Evolutionary conservation across 2,888 invertebrate genomes (phyloP), one percentile per base, ranked within the genome.

Genomic region (Nymphalis c-album): DNA sequence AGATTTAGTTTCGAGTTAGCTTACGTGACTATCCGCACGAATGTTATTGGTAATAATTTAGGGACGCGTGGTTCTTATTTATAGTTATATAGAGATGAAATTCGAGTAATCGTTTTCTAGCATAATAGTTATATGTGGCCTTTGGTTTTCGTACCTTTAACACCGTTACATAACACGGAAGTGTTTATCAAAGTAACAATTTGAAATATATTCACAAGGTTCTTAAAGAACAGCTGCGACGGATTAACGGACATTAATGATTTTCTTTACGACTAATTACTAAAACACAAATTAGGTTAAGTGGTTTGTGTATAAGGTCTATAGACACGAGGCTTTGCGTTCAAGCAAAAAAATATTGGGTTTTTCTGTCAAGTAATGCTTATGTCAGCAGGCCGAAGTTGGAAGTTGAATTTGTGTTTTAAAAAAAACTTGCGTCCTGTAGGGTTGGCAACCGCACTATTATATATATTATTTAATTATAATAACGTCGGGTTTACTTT

Each of bases 21-120:
- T 65, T 65, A 65, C 65, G 65, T 65, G 65, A 65, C 65, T 31
- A 48, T 22, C 47, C 47, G 60, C 65, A 65, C 60, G 60, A 50
- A 20, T 22, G 20, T 31, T 35, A 47, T 22, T 46, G 17, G 10
- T 53, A 17, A n/a, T 7, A 47, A 55, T 46, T 60, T 60, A 22
- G 53, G n/a, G 46, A 53, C 60, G 10, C 31, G 35, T 60, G 20
- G 7, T 20, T 55, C 18, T 47, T 60, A 60, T 60, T 55, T 35
- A 7, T 6, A 55, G 10, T 17, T 2, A 1, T 0, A 13, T 55
- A 65, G 13, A 60, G 65, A 22, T 10, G 26, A 31, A 47, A 46
- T 53, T 60, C 5, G 26, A 6, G 13, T 17, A 26, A 1, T 5
- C 10, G 8, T n/a, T 57, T 18, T n/a, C 0, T 55, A 31, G n/a